Conservation (phyloP, 30 jellyfish, hydroid and myxozoan species). For the Euphysa ruthae region DNA sequence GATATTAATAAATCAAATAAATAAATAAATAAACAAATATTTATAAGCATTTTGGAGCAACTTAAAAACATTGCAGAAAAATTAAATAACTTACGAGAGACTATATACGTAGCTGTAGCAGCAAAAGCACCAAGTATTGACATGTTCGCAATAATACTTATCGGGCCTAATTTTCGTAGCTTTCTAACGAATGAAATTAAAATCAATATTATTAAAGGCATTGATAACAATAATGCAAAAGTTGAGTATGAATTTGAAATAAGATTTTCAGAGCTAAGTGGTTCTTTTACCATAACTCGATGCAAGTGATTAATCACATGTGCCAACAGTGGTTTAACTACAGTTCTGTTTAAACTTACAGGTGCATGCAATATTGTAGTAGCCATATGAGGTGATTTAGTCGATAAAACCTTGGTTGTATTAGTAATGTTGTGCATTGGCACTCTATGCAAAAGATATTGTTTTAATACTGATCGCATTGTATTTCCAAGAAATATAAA, state of each 20-base stretch:
- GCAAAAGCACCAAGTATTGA: slow-evolving; percentile 70
- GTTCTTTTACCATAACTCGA: slow-evolving; percentile 35
- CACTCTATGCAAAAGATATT: too few relatives aligned
- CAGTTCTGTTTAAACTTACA: not conserved
- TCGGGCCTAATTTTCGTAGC: slow-evolving; percentile 83
- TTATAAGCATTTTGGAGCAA: not conserved
- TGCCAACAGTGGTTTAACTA: not conserved
- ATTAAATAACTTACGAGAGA: slow-evolving; percentile 47
- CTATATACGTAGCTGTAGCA: slow-evolving; percentile 68
- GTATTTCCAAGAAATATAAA: slow-evolving; percentile 87
- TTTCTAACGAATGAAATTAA: slow-evolving; percentile 54
- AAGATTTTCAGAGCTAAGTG: slow-evolving; percentile 46
- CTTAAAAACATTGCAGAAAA: too few relatives aligned
- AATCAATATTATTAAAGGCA: slow-evolving; percentile 62
- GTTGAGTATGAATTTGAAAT: slow-evolving; percentile 51
- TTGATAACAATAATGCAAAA: slow-evolving; percentile 48
- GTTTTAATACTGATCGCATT: slow-evolving; percentile 53
- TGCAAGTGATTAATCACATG: not conserved
- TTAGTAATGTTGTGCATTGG: too few relatives aligned
- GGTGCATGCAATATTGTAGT: not conserved
- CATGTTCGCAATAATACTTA: slow-evolving; percentile 83
- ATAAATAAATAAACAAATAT: not conserved
- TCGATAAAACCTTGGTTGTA: not conserved
- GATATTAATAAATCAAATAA: not conserved
- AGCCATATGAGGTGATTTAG: not conserved